A percentile compares a stretch with the other conserved stretches of the same genome.
Conservation (phyloP, 2,113 vertebrate species). For the Thomomys bottae region DNA sequence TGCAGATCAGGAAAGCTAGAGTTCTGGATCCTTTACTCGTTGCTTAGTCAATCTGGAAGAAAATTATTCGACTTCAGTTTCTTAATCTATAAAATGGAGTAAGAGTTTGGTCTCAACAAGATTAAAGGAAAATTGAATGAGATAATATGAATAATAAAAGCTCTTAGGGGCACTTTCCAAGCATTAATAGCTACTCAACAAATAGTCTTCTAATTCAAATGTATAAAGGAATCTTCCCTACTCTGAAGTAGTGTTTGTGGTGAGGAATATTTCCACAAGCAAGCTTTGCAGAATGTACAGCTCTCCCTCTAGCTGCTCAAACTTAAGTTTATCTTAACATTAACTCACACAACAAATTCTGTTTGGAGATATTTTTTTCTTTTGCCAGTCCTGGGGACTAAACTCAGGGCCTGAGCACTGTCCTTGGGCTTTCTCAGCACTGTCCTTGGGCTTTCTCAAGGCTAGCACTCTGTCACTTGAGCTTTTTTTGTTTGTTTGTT, state of each 20-base stretch:
- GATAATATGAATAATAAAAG: background rate
- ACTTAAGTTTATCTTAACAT: background rate
- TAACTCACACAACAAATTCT: background rate
- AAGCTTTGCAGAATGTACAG: background rate
- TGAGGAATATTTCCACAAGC: background rate
- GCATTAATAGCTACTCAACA: background rate
- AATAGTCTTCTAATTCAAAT: background rate
- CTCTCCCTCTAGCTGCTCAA: background rate
- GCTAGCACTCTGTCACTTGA: too few species aligned
- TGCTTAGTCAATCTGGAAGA: background rate
- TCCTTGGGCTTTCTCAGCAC: too few species aligned
- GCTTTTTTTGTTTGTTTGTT: too few species aligned
- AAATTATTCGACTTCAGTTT: background rate
- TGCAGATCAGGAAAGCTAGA: background rate
- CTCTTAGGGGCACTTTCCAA: background rate
- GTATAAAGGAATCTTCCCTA: background rate
- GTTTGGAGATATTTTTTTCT: background rate
- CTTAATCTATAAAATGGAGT: background rate
- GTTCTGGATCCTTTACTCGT: background rate
- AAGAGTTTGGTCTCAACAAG: background rate
- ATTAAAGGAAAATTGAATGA: background rate
- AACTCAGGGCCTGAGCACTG: too few species aligned
- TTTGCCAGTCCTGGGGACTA: too few species aligned
- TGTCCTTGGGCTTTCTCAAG: too few species aligned
- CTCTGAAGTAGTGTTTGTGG: background rate